Evolutionary conservation across 1,140 invertebrate genomes (phyloP).

Genomic region (Drosophila prosaltans): DNA sequence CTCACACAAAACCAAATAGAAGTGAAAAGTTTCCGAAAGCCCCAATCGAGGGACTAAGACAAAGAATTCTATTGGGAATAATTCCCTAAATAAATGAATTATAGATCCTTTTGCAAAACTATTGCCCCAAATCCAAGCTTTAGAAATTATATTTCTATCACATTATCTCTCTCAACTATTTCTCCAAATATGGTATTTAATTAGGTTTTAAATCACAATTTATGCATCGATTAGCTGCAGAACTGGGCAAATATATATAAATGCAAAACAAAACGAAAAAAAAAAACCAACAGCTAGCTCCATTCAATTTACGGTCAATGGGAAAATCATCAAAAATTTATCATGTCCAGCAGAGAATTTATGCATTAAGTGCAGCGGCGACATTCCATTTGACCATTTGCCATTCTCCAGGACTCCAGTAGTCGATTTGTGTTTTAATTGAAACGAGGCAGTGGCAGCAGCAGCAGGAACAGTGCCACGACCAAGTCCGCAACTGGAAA

Average conservation of each 20-base stretch:
- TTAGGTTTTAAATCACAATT: not conserved
- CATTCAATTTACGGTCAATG: conserved; percentile 34
- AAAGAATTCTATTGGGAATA: too few species aligned
- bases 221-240: conserved; percentile 7
- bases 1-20: too few species aligned
- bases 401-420: conserved; percentile 47
- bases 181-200: not conserved
- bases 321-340: conserved; percentile 60
- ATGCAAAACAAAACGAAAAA: conserved; percentile 14
- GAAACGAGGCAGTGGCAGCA: conserved; percentile 54
- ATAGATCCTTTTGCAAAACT: too few species aligned
- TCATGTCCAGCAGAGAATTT: conserved; percentile 71
- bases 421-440: conserved; percentile 59
- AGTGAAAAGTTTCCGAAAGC: too few species aligned
- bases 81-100: too few species aligned
- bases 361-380: conserved; percentile 74
- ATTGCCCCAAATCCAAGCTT: too few species aligned
- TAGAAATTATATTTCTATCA: too few species aligned
- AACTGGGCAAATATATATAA: not conserved
- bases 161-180: too few species aligned
- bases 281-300: not conserved
- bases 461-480: conserved; percentile 13
- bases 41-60: too few species aligned
- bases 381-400: conserved; percentile 40
- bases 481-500: conserved; percentile 35